A percentile compares a stretch with the other conserved stretches of the same genome.
Conservation (phyloP, 2,113 vertebrate species). For the Syngnathus floridae region DNA sequence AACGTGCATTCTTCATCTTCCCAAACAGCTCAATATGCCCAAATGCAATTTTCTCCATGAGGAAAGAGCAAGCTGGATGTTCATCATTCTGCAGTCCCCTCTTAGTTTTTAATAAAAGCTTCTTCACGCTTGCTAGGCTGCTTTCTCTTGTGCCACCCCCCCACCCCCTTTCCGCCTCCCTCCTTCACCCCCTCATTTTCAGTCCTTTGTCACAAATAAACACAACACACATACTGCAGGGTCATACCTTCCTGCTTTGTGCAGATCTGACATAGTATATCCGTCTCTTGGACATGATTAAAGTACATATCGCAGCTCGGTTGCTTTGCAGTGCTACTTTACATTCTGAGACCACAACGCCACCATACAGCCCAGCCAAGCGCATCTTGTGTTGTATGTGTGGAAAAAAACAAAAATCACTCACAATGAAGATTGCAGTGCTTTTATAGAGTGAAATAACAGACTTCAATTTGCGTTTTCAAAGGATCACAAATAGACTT, state of each 20-base stretch:
- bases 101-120: slow-evolving; percentile 56
- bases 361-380: slow-evolving; percentile 12
- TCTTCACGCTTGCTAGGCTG: slow-evolving; percentile 36
- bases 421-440: slow-evolving; percentile 11
- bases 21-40: slow-evolving; percentile 57
- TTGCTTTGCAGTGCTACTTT: slow-evolving; percentile 35
- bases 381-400: slow-evolving; percentile 21
- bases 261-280: slow-evolving; percentile 2
- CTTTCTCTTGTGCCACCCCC: slow-evolving; percentile 15
- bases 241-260: slow-evolving; percentile 12
- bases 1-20: slow-evolving; percentile 39
- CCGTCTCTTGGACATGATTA: slow-evolving; percentile 34
- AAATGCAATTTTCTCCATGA: slow-evolving; percentile 64
- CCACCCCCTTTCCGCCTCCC: neutral
- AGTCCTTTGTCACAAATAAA: slow-evolving; percentile 12
- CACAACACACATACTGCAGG: slow-evolving; percentile 9
- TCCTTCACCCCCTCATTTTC: slow-evolving; percentile 23
- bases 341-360: slow-evolving; percentile 20
- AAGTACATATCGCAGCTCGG: slow-evolving; percentile 25
- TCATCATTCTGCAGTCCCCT: slow-evolving; percentile 47
- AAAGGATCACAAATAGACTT: slow-evolving; percentile 15
- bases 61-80: slow-evolving; percentile 53
- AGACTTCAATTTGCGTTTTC: slow-evolving; percentile 8
- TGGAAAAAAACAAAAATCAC: slow-evolving; percentile 11
- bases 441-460: slow-evolving; percentile 12